Evolutionary conservation across 2,113 vertebrate genomes (phyloP).

Genomic region (Parotia lawesii): DNA sequence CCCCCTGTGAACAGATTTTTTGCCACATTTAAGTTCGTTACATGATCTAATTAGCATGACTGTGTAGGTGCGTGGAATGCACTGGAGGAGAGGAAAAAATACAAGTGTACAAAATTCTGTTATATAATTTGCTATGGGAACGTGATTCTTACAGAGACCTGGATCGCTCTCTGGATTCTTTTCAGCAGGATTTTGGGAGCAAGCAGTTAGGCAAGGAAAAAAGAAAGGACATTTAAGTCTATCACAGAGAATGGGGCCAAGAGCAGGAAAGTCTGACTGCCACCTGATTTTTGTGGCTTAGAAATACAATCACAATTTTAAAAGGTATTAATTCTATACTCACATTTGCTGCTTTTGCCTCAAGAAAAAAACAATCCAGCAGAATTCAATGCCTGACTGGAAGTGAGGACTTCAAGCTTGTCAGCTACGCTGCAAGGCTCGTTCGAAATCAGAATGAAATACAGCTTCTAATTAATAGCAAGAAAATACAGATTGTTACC

Average conservation of each 20-base stretch:
- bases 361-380: constrained; percentile 45
- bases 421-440: neutral
- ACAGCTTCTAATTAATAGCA: neutral
- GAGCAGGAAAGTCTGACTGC: neutral
- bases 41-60: constrained; percentile 38
- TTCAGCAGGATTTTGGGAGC: neutral
- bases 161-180: neutral
- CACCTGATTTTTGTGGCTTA: neutral
- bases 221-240: neutral
- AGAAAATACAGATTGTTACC: neutral
- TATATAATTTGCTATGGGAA: neutral
- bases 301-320: neutral
- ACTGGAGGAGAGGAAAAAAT: constrained; percentile 4
- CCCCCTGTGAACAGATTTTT: constrained; percentile 34
- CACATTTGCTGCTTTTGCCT: constrained; percentile 19
- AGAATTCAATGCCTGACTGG: constrained; percentile 17
- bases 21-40: constrained; percentile 40
- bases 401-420: neutral
- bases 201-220: neutral
- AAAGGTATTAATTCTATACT: neutral
- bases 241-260: neutral
- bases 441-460: neutral
- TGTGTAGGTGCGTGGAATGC: constrained; percentile 55
- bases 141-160: neutral
- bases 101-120: constrained; percentile 25